A percentile compares a stretch with the other conserved stretches of the same genome.
phyloP scores from a whole-genome alignment of 2,113 vertebrate species.

The Laterallus jamaicensis region DNA sequence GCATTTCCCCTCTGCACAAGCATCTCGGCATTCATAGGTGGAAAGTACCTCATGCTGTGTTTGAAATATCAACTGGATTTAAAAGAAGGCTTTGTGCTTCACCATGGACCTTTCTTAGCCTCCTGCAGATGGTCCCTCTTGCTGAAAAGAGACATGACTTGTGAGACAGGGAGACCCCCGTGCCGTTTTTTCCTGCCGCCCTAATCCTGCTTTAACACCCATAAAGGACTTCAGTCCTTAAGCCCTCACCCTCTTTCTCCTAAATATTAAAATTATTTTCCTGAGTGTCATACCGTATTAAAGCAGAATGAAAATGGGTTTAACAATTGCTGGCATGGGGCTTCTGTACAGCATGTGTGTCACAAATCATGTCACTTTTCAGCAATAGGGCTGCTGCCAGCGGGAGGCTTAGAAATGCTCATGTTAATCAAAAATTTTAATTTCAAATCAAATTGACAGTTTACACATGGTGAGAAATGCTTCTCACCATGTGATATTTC shows the following conservation, averaged over 20 bases:
- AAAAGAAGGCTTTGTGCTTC: constrained; percentile 60
- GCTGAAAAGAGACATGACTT: constrained; percentile 59
- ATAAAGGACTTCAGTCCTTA: constrained; percentile 27
- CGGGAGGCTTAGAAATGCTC: constrained; percentile 73
- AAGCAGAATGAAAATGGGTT: constrained; percentile 69
- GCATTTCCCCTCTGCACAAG: background rate
- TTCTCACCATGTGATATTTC: constrained; percentile 71
- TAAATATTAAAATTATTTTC: constrained; percentile 69
- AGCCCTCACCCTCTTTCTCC: constrained; percentile 45
- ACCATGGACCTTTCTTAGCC: constrained; percentile 49
- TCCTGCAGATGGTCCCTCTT: constrained; percentile 48
- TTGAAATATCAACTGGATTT: constrained; percentile 67
- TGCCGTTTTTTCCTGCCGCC: background rate
- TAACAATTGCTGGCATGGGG: constrained; percentile 70
- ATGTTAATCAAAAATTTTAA: constrained; percentile 76
- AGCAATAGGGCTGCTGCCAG: constrained; percentile 72
- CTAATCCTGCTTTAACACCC: constrained; percentile 47
- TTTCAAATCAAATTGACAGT: constrained; percentile 76
- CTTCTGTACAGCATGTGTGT: constrained; percentile 72
- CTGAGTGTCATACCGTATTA: constrained; percentile 64
- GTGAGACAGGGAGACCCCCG: background rate
- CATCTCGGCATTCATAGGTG: constrained; percentile 51
- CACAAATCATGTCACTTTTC: constrained; percentile 75
- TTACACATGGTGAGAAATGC: constrained; percentile 74
- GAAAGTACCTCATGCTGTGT: constrained; percentile 52